Evolutionary conservation across 2,113 vertebrate species (phyloP), one percentile per base, ranked within the genome.

Genomic region (Chaetodon auriga): DNA sequence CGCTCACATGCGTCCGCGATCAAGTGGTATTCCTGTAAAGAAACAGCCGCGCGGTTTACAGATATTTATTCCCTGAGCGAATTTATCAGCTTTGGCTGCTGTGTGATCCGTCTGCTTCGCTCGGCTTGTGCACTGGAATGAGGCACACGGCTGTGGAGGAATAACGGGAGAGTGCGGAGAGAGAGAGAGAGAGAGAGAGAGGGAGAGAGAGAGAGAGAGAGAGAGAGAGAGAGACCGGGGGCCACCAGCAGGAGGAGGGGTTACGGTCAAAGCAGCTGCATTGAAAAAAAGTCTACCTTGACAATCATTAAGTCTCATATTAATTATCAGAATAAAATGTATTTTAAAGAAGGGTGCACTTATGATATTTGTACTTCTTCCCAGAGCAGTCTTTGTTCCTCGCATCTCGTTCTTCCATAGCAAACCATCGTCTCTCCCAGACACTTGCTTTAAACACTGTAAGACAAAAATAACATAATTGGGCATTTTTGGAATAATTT

Each of bases 61-160:
- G 75, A 80, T 65, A 54, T 92, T 68, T 93, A 92, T 92, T 95
- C 95, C 95, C 94, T 95, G 95, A 95, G 94, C 92, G 90, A 93
- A 88, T 90, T 60, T 45, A 62, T 93, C 91, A 74, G 88, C 82
- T 89, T 75, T 69, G 73, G 84, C 78, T 77, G 79, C 76, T 80
- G 87, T 46, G 68, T 62, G 68, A 85, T 82, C 65, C 85, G 91
- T 87, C 83, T 90, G 93, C 86, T 87, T 81, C 90, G 86, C 90
- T 93, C 87, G 85, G 82, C 79, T 91, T 84, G 88, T 93, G 91
- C 92, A 68, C 84, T 93, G 94, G 94, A 95, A 95, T 95, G 93
- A 94, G 84, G 87, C 86, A 64, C 79, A 79, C 77, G 68, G 70
- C 81, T 77, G 84, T 76, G 84, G 68, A 84, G 79, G 89, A 84